phyloP scores from a whole-genome alignment of 2,888 invertebrate species.

The Alviniconcha strummeri region DNA sequence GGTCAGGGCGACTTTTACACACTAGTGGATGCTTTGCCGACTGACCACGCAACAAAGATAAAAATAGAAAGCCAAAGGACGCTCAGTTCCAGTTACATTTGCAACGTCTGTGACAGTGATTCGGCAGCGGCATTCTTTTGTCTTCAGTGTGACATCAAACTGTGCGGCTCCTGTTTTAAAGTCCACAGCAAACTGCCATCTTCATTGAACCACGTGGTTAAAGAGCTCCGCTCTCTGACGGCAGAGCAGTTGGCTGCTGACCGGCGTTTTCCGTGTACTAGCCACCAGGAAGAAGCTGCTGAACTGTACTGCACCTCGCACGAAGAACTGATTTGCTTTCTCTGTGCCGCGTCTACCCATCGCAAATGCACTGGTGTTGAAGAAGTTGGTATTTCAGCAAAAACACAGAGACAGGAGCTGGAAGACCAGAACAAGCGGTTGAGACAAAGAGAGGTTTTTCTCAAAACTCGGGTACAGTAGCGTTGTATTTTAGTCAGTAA shows the following conservation, averaged over 20 bases:
- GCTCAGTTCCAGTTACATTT: not conserved
- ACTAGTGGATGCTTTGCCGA: too few relatives aligned
- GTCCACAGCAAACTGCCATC: constrained; percentile 24
- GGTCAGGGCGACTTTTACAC: too few relatives aligned
- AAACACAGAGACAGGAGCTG: too few relatives aligned
- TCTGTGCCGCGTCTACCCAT: constrained; percentile 11
- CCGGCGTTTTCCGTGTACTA: not conserved
- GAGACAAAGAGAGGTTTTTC: too few relatives aligned
- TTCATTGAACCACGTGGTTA: constrained; percentile 7
- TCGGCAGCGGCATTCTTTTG: constrained; percentile 15
- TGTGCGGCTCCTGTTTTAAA: constrained; percentile 11
- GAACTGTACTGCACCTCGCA: constrained; percentile 22
- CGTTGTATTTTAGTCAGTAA: too few relatives aligned
- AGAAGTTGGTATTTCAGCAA: too few relatives aligned
- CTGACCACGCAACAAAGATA: too few relatives aligned
- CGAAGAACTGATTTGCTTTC: constrained; percentile 13
- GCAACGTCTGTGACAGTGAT: constrained; percentile 17
- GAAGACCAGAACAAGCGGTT: too few relatives aligned
- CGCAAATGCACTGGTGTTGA: not conserved
- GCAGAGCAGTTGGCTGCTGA: constrained; percentile 22
- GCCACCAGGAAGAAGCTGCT: constrained; percentile 7
- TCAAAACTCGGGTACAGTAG: too few relatives aligned
- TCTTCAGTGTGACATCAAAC: constrained; percentile 16
- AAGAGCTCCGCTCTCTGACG: constrained; percentile 16
- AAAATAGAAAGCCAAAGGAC: too few relatives aligned